phyloP scores from a whole-genome alignment of 1,140 invertebrate genomes.

The Mercenaria mercenaria region DNA sequence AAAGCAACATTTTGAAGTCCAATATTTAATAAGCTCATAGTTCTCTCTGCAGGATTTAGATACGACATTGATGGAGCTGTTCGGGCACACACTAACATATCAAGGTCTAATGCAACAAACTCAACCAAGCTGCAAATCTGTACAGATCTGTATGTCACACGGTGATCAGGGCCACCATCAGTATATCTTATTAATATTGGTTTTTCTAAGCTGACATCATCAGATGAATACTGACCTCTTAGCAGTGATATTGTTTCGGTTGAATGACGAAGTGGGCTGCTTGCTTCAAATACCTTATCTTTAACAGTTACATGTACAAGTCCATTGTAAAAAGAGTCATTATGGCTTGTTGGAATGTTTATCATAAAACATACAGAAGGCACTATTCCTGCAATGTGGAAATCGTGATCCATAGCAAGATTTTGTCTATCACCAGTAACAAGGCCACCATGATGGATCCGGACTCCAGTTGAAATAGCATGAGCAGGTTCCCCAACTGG shows the following conservation, averaged over 20 bases:
- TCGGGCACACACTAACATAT: conserved; percentile 5
- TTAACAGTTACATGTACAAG: conserved; percentile 25
- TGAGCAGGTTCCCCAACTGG: neutral
- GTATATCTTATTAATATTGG: conserved; percentile 7
- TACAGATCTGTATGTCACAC: conserved; percentile 23
- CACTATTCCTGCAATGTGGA: neutral
- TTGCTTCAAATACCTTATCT: conserved; percentile 34
- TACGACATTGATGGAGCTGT: conserved; percentile 38
- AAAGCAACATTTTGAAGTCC: conserved; percentile 25
- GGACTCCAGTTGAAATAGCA: neutral
- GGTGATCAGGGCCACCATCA: conserved; percentile 38
- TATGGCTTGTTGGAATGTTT: neutral
- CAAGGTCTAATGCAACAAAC: conserved; percentile 30
- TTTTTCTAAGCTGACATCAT: conserved; percentile 44
- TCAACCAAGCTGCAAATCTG: conserved; percentile 36
- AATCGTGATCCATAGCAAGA: neutral
- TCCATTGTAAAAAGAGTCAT: conserved; percentile 40
- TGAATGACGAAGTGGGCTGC: conserved; percentile 12
- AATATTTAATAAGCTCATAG: conserved; percentile 17
- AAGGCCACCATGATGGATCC: neutral
- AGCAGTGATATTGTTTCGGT: neutral
- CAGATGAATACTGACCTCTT: conserved; percentile 5
- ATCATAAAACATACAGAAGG: neutral
- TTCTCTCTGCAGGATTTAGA: conserved; percentile 25
- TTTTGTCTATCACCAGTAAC: neutral